Conservation (phyloP, 2,888 invertebrate species). For the Arrhopalites spinosus region DNA sequence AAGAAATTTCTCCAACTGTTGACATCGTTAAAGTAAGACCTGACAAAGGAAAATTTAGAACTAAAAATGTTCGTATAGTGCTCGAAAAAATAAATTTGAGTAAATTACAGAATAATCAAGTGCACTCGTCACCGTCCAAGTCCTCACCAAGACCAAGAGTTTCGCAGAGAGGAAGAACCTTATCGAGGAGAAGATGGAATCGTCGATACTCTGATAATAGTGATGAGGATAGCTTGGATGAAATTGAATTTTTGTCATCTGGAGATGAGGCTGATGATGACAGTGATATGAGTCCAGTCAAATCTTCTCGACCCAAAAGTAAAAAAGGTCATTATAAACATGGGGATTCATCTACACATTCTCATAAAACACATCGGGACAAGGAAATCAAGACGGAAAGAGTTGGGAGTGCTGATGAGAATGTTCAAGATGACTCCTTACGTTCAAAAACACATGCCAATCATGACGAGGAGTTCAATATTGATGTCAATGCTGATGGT, state of each 20-base stretch:
- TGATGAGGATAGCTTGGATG: background rate
- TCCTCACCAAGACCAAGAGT: background rate
- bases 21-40: background rate
- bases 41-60: background rate
- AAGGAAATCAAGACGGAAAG: too few species aligned
- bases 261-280: background rate
- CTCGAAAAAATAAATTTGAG: constrained; percentile 25
- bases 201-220: background rate
- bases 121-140: too few species aligned
- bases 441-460: too few species aligned
- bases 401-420: too few species aligned
- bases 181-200: constrained; percentile 5
- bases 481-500: too few species aligned
- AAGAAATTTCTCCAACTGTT: background rate
- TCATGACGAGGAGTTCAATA: too few species aligned
- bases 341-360: too few species aligned
- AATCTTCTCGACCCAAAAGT: too few species aligned
- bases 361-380: background rate
- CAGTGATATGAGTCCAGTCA: background rate
- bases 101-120: background rate
- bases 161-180: constrained; percentile 8
- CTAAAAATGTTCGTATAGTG: constrained; percentile 17
- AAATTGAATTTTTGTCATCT: background rate
- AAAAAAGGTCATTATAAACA: too few species aligned
- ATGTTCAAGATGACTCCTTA: too few species aligned